Percentiles rank a stretch among this genome's conserved stretches.
Evolutionary conservation across 2,797 vertebrate species (phyloP).

Genomic region (Paguma larvata): DNA sequence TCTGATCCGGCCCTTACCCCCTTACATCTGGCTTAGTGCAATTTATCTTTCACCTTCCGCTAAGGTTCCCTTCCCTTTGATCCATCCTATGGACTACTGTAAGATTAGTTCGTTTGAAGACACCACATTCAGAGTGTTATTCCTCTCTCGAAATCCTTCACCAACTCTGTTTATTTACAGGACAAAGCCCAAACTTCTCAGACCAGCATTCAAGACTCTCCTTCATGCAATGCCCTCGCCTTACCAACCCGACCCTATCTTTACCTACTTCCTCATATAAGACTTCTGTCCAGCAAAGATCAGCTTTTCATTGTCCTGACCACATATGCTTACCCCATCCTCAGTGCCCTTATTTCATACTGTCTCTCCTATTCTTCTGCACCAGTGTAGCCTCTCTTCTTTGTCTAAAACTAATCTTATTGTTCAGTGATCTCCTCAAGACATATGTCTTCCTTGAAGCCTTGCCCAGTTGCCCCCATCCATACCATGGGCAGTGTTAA

Average conservation of each 20-base stretch:
- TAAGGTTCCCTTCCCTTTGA: conserved; percentile 43
- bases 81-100: background rate
- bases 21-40: conserved; percentile 29
- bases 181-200: background rate
- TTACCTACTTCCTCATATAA: conserved; percentile 7
- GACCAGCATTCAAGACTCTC: background rate
- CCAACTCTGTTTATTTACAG: background rate
- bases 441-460: background rate
- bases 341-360: background rate
- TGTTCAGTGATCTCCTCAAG: background rate
- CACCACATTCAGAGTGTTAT: background rate
- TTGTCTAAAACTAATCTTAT: background rate
- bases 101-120: conserved; percentile 46
- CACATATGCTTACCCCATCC: background rate
- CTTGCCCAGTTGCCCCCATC: background rate
- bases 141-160: background rate
- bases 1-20: background rate
- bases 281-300: background rate
- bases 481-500: background rate
- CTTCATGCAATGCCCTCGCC: background rate
- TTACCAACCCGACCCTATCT: background rate
- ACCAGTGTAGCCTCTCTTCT: background rate
- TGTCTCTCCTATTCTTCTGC: background rate
- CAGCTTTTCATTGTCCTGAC: background rate
- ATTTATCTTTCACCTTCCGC: background rate